Evolutionary conservation across 2,888 invertebrate genomes (phyloP), one percentile per base, ranked within the genome.

Genomic region (Plebejus argus): DNA sequence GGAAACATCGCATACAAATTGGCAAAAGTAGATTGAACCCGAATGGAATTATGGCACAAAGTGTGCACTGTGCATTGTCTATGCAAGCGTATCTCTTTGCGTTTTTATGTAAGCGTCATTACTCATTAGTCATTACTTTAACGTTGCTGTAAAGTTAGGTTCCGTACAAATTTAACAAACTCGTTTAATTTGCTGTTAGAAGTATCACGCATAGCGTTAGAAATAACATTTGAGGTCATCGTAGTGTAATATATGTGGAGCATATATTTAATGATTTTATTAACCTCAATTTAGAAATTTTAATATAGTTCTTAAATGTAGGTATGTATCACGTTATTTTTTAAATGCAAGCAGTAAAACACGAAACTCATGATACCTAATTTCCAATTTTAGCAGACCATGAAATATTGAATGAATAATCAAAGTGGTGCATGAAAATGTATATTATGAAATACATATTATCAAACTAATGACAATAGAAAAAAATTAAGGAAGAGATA

Each of bases 231-330:
- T 39, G 72, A 6, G 45, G 72, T 23, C 72, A 39, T 12, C 15
- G 72, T 45, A 72, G 72, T 39, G 45, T 39, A 39, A 45, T 72
- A 45, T 72, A 45, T 72, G 72, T 72, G 23, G 72, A 72, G 72
- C 72, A 72, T 53, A 53, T 45, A 72, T 72, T 72, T 72, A 72
- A 72, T 72, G 72, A 72, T 72, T 72, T 72, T 72, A 45, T 15
- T 72, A 72, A 39, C 72, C 72, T 39, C 23, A 23, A 45, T 72
- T 45, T 39, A 23, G 20, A 20, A 20, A 72, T 20, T 72, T 39
- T 10, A 20, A 45, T 71, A 18, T 10, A 15, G 1, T 61, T 61
- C 23, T 23, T 66, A 66, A 12, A 33, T 33, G 15, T 66, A 66
- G 28, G 23, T 35, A 70, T 6, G 4, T n/a, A 72, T 72, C 45